Base-by-base conservation (phyloP, 2,888 invertebrate genomes). In the Coelinius sp. region DNA sequence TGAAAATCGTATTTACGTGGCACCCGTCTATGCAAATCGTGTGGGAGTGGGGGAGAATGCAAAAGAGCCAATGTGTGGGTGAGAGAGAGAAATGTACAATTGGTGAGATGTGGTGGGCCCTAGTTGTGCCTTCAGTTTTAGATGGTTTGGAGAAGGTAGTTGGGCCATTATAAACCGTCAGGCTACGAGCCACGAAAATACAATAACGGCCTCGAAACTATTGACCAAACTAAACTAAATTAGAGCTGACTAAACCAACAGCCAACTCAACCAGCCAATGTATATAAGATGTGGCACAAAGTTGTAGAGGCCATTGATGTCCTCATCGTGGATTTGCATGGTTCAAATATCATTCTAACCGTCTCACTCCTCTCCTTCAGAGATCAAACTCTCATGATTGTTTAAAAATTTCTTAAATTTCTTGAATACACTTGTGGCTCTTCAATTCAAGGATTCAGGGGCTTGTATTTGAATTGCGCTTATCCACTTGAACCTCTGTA, bases 201-300 rank as follows among this genome's bases (percentile, higher is more conserved):
- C 80, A 80, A 80, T 81, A 81, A 81, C 78, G 78, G 74, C 70
- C 64, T 66, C 8, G 59, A 59, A 79, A 78, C 81, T 81, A 80
- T 79, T 79, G 81, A 77, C 79, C 78, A 70, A 79, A 79, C 78
- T 79, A 76, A 81, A 80, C 79, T 78, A 77, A 78, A 82, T 80
- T 79, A 77, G 79, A 79, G 71, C 74, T 64, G 73, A 73, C 75
- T 77, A 71, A 76, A 77, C 77, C 71, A 77, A 77, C 76, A 76
- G 68, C 73, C 49, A 72, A 75, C 72, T 69, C 72, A 52, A 62
- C 27, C 41, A 65, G 70, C 65, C 65, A 56, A 41, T 38, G 53
- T 56, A 53, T 46, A 66, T 6, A 31, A 59, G 49, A 59, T 59
- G 59, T 27, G 53, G 27, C 10, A 14, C 8, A 7, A 14, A 7